Conservation (phyloP, 2,797 vertebrate genomes). For the Labroides dimidiatus region DNA sequence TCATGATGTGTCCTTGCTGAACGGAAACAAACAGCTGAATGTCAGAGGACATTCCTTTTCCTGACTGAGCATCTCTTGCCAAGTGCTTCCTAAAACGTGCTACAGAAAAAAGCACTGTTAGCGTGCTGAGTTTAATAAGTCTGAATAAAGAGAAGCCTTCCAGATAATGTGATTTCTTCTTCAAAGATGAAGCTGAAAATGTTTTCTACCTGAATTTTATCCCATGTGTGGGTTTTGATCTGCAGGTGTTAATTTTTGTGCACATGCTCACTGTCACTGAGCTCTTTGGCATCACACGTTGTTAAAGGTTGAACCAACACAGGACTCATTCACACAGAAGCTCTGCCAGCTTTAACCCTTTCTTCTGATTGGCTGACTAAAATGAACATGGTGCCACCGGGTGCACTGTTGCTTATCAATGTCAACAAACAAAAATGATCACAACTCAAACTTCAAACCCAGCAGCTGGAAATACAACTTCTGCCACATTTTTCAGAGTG, state of each 20-base stretch:
- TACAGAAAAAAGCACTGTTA: too few species aligned
- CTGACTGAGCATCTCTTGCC: too few species aligned
- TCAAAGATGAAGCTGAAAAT: too few species aligned
- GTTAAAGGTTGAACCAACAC: constrained; percentile 20
- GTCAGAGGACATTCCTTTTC: too few species aligned
- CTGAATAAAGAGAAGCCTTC: too few species aligned
- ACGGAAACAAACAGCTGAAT: too few species aligned
- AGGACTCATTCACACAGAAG: constrained; percentile 20
- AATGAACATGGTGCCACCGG: constrained; percentile 25
- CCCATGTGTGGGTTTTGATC: constrained; percentile 10
- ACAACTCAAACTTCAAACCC: constrained; percentile 13
- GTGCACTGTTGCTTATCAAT: constrained; percentile 2
- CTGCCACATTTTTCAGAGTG: not conserved
- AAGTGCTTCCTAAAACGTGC: too few species aligned
- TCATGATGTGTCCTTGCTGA: too few species aligned
- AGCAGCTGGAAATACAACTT: not conserved
- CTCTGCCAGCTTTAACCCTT: not conserved
- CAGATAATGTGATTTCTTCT: too few species aligned
- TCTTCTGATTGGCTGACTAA: constrained; percentile 22
- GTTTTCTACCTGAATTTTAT: not conserved
- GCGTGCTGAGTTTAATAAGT: too few species aligned
- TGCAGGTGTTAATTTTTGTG: constrained; percentile 36
- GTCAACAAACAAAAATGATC: constrained; percentile 21
- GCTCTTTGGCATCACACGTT: not conserved
- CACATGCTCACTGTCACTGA: constrained; percentile 13